phyloP scores from a whole-genome alignment of 2,888 invertebrate species.

The Ophraella communa region DNA sequence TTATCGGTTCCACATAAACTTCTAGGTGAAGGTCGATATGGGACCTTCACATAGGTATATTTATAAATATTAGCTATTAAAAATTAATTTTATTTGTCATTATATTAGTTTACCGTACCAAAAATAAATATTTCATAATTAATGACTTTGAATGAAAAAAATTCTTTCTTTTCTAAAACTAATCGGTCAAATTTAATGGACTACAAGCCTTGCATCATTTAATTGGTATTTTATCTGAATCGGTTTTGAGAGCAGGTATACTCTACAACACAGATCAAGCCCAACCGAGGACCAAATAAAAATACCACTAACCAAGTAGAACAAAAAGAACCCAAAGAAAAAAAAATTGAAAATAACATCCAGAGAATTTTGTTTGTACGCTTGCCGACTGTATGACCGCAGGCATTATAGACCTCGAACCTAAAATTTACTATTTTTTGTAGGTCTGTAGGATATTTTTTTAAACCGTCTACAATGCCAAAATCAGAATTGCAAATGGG shows the following conservation, averaged over 20 bases:
- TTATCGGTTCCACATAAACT: too few species aligned
- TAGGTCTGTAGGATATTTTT: conserved; percentile 32
- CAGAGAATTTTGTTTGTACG: conserved; percentile 31
- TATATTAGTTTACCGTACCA: too few species aligned
- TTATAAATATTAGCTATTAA: too few species aligned
- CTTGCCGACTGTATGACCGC: conserved; percentile 16
- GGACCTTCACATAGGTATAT: too few species aligned
- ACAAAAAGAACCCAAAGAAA: conserved; percentile 23
- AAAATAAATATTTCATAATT: too few species aligned
- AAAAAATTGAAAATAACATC: conserved; percentile 18
- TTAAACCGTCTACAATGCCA: conserved; percentile 28
- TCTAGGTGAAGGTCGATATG: too few species aligned
- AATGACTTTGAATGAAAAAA: too few species aligned
- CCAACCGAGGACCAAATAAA: conserved; percentile 22
- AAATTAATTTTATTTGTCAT: too few species aligned
- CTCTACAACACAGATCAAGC: not conserved
- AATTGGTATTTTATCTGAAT: not conserved
- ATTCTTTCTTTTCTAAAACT: not conserved
- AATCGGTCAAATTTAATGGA: not conserved
- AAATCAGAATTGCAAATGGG: conserved; percentile 41
- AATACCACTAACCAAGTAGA: conserved; percentile 30
- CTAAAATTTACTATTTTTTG: conserved; percentile 35
- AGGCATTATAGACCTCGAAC: conserved; percentile 16
- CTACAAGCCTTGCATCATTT: not conserved
- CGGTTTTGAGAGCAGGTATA: conserved; percentile 23